Evolutionary conservation across 2,113 vertebrate genomes (phyloP).

Genomic region (Antidorcas marsupialis): DNA sequence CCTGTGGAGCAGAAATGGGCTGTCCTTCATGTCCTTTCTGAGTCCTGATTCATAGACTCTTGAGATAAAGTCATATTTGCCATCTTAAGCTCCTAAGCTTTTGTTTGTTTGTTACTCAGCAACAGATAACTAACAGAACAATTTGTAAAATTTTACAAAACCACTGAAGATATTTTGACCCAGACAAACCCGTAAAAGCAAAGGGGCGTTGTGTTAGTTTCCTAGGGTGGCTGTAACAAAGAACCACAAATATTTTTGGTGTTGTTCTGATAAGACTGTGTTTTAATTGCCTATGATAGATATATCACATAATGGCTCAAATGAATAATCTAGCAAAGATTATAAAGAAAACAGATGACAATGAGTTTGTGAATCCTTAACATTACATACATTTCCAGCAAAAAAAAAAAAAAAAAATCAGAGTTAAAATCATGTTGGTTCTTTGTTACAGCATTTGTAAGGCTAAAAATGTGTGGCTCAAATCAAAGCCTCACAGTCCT

Average conservation of each 20-base stretch:
- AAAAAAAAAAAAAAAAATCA: neutral
- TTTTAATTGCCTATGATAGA: slow-evolving; percentile 59
- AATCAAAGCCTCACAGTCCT: neutral
- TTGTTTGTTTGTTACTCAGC: neutral
- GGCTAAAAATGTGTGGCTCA: neutral
- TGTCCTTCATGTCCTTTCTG: neutral
- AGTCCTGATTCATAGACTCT: neutral
- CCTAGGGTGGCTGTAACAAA: neutral
- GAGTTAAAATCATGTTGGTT: neutral
- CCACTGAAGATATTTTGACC: neutral
- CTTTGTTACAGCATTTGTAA: neutral
- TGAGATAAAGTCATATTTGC: neutral
- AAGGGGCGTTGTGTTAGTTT: neutral
- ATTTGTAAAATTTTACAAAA: neutral
- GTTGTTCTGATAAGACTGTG: slow-evolving; percentile 20
- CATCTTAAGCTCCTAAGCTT: neutral
- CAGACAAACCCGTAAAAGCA: neutral
- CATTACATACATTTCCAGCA: neutral
- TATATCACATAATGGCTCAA: neutral
- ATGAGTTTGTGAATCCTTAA: slow-evolving; percentile 39
- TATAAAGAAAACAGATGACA: slow-evolving; percentile 19
- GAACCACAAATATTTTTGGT: neutral
- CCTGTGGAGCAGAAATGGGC: neutral
- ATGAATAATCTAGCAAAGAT: neutral
- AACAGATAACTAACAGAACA: neutral